Evolutionary conservation across 2,888 invertebrate genomes (phyloP), one percentile per base, ranked within the genome.

Genomic region (Amiota communis): DNA sequence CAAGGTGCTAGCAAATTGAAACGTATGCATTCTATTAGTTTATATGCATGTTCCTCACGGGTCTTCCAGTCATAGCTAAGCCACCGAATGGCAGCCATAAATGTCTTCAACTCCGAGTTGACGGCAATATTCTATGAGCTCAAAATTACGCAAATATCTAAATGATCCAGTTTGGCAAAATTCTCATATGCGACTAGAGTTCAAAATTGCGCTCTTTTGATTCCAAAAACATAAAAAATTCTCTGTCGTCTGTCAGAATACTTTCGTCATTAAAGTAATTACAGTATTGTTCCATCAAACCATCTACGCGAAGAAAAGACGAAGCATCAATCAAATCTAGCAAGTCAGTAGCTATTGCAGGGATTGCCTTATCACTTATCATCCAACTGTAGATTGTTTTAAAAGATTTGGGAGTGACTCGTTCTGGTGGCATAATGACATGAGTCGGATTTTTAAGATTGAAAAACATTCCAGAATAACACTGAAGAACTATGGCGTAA

Each of bases 71-170:
- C 92, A 67, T 93, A 92, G 86, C 93, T 93, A 36, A 96, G 87
- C 96, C 96, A 96, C 20, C 95, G 91, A 0, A 95, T 93, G 0
- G 93, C 95, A 0, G 95, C 92, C 94, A 96, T 95, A 59, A 95
- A 91, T 0, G 95, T 87, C 79, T 89, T 89, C 48, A 87, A 82
- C 87, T 92, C 95, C 91, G 94, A 93, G 81, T 95, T 94, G 0
- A 95, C 93, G 70, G 92, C 92, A 79, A 96, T 94, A 78, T 93
- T 93, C 87, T 94, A 94, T 0, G 95, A 95, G 75, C 91, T 91
- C 1, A 95, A 88, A 72, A 95, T 90, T 15, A 91, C 91, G 80
- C 92, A 91, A 0, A 95, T 87, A 82, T 95, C 95, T 12, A 93
- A 92, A 0, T 92, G 87, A 13, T 92, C 91, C 23, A 96, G 87